phyloP scores from a whole-genome alignment of 2,113 vertebrate species.

The Elachura formosa region DNA sequence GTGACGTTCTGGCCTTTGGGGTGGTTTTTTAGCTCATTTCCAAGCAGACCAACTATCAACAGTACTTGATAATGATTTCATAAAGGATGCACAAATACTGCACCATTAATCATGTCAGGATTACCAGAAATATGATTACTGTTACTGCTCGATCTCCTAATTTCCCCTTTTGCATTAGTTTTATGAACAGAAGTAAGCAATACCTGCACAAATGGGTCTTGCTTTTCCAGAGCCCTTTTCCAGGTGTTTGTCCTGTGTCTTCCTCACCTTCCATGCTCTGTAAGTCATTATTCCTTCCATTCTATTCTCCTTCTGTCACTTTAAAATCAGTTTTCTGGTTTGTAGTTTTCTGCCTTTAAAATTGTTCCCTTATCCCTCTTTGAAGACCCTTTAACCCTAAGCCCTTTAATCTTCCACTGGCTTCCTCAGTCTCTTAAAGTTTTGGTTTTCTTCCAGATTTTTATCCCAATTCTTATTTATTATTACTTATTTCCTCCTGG shows the following conservation, averaged over 20 bases:
- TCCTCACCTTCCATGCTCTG: fast-evolving
- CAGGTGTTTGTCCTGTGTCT: no score
- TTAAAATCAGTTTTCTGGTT: background rate
- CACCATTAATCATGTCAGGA: no score
- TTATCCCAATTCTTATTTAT: background rate
- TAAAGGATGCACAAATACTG: background rate
- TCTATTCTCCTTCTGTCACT: background rate
- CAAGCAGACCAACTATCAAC: background rate
- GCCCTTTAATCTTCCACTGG: background rate
- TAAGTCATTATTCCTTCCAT: background rate
- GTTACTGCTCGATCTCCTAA: background rate
- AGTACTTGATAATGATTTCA: background rate
- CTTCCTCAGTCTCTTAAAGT: background rate
- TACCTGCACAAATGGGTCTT: background rate
- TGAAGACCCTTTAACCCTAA: background rate
- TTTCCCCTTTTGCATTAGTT: no score
- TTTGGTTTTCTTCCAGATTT: background rate
- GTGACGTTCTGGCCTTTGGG: background rate
- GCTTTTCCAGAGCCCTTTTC: background rate
- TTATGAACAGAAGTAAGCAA: background rate
- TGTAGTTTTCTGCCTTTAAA: background rate
- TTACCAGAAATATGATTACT: background rate
- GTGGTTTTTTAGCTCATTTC: background rate
- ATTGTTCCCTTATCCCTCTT: background rate
- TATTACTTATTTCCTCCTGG: background rate